phyloP scores from a whole-genome alignment of 2,797 vertebrate species.

The Sebastes minor region DNA sequence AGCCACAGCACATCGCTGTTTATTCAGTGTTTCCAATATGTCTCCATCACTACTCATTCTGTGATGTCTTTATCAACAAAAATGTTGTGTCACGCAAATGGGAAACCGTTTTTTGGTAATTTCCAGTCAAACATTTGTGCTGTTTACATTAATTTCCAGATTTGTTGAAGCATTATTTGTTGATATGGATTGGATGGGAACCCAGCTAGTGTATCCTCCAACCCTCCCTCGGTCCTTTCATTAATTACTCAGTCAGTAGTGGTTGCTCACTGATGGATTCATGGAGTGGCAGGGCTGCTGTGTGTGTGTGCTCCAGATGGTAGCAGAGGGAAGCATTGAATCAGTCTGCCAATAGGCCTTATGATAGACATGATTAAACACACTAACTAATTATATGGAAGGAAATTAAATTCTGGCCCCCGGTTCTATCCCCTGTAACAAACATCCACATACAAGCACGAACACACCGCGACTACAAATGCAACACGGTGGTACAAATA shows the following conservation, averaged over 20 bases:
- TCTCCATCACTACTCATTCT: neutral
- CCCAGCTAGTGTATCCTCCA: neutral
- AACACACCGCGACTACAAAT: neutral
- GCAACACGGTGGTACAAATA: neutral
- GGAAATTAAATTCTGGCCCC: constrained; percentile 90
- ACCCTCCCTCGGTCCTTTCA: constrained; percentile 26
- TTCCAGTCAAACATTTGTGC: neutral
- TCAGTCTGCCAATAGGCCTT: constrained; percentile 90
- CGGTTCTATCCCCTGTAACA: constrained; percentile 78
- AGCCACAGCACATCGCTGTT: neutral
- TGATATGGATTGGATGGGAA: constrained; percentile 19
- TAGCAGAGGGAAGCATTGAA: constrained; percentile 81
- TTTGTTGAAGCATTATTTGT: constrained; percentile 15
- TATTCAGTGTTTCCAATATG: neutral
- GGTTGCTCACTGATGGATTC: constrained; percentile 49
- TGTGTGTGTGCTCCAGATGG: constrained; percentile 85
- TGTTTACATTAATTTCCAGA: neutral
- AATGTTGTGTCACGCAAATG: neutral
- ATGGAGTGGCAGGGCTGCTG: constrained; percentile 19
- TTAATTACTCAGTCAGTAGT: constrained; percentile 50
- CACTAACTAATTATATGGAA: constrained; percentile 93
- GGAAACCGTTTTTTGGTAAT: neutral
- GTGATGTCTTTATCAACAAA: constrained; percentile 4
- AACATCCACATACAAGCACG: constrained; percentile 35
- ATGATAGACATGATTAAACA: constrained; percentile 95